phyloP scores from a whole-genome alignment of 2,797 vertebrate species.

The Mormyrus hasselquistii region DNA sequence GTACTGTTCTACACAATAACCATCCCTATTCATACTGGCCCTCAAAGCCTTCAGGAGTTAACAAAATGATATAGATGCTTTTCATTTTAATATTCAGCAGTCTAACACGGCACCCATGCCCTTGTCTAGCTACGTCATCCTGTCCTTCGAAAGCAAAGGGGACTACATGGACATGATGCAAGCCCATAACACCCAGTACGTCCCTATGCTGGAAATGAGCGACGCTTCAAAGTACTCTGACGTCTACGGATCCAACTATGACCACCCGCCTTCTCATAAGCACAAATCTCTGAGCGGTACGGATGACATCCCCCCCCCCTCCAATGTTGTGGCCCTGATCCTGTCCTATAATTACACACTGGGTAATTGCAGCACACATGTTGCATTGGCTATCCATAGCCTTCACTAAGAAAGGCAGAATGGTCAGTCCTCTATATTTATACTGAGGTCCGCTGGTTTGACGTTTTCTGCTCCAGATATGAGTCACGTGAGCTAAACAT shows the following conservation, averaged over 20 bases:
- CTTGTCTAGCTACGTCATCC: slow-evolving; percentile 81
- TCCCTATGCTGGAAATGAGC: slow-evolving; percentile 94
- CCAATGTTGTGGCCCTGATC: slow-evolving; percentile 48
- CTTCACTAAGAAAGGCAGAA: slow-evolving; percentile 51
- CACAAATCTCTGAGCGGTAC: slow-evolving; percentile 74
- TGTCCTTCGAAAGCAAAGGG: slow-evolving; percentile 92
- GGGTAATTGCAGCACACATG: slow-evolving; percentile 58
- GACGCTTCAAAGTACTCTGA: slow-evolving; percentile 84
- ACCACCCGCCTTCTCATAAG: slow-evolving; percentile 82
- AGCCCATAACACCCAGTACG: slow-evolving; percentile 86
- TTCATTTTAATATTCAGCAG: not conserved
- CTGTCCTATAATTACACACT: slow-evolving; percentile 54
- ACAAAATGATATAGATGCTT: not conserved
- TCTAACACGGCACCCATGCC: not conserved
- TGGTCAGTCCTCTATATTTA: slow-evolving; percentile 52
- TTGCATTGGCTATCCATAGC: slow-evolving; percentile 56
- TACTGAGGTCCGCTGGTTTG: slow-evolving; percentile 28
- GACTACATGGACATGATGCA: slow-evolving; percentile 99
- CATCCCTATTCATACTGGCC: not conserved
- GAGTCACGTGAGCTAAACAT: not conserved
- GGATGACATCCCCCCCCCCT: slow-evolving; percentile 31
- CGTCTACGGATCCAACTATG: slow-evolving; percentile 82
- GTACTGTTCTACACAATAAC: not conserved
- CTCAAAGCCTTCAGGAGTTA: not conserved
- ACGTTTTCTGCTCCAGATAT: not conserved